Conservation (phyloP, 2,888 invertebrate species). For the Melanchra persicariae region DNA sequence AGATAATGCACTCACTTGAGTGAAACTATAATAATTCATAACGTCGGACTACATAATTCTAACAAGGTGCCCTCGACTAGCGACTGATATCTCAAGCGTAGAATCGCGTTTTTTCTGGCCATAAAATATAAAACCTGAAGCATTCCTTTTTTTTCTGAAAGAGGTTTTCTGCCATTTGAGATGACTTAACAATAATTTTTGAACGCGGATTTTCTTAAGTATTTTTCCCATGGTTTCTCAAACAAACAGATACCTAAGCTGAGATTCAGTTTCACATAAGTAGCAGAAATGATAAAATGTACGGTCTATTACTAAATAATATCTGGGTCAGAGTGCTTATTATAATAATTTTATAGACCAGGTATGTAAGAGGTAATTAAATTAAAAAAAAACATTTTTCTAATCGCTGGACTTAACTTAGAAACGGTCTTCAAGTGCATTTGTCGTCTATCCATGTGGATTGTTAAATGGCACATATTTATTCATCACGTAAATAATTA, state of each 20-base stretch:
- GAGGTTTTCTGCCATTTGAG: constrained; percentile 32
- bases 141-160: constrained; percentile 23
- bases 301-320: constrained; percentile 7
- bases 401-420: not conserved
- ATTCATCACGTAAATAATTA: constrained; percentile 11
- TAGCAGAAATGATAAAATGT: constrained; percentile 7
- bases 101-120: constrained; percentile 55
- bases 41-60: constrained; percentile 50
- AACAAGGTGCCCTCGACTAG: constrained; percentile 56
- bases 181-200: constrained; percentile 15
- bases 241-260: constrained; percentile 26
- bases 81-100: constrained; percentile 65
- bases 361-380: not conserved
- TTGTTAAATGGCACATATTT: not conserved
- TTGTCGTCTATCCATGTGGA: not conserved
- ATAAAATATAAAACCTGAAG: constrained; percentile 52
- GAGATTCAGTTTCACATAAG: constrained; percentile 19
- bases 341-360: too few relatives aligned
- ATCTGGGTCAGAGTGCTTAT: constrained; percentile 32
- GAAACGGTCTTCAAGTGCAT: not conserved
- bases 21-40: constrained; percentile 43
- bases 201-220: constrained; percentile 17
- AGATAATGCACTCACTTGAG: constrained; percentile 42
- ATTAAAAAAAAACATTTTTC: too few relatives aligned
- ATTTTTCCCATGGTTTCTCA: constrained; percentile 37